Percentiles rank a stretch among this genome's conserved stretches.
Conservation (phyloP, 2,797 vertebrate species). For the Onychomys leucogaster region DNA sequence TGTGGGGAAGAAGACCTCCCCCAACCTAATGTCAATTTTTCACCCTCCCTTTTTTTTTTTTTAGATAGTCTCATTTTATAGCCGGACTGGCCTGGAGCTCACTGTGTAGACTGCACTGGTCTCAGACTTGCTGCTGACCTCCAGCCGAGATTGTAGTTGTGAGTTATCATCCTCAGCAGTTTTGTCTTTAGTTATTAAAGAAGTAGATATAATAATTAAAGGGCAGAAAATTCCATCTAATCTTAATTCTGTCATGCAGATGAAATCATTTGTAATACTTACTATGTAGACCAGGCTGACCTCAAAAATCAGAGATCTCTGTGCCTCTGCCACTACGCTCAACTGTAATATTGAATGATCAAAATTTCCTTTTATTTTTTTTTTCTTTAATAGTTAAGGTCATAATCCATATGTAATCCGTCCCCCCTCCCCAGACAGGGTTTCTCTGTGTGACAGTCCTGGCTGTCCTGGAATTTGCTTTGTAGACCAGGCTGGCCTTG, state of each 20-base stretch:
- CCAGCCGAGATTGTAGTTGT: not conserved
- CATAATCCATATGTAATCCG: not conserved
- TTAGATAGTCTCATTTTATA: not conserved
- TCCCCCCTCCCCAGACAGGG: not conserved
- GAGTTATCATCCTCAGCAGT: not conserved
- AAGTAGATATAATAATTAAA: not conserved
- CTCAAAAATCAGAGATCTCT: not conserved
- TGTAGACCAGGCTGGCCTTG: not conserved
- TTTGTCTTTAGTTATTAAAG: constrained; percentile 29
- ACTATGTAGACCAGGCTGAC: not conserved
- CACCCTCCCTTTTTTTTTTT: not conserved
- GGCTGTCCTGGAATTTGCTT: not conserved
- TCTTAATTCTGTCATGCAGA: not conserved
- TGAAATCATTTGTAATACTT: not conserved
- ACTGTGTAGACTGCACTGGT: not conserved
- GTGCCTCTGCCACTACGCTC: not conserved
- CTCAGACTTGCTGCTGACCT: not conserved
- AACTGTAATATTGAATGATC: not conserved
- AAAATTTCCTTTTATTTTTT: not conserved
- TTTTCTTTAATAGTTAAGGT: constrained; percentile 26
- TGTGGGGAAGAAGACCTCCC: not conserved
- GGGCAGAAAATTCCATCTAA: not conserved
- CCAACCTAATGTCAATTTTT: not conserved
- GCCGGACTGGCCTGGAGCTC: not conserved
- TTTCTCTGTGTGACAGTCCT: not conserved